phyloP scores from a whole-genome alignment of 1,140 invertebrate genomes.

The Zaprionus camerounensis region DNA sequence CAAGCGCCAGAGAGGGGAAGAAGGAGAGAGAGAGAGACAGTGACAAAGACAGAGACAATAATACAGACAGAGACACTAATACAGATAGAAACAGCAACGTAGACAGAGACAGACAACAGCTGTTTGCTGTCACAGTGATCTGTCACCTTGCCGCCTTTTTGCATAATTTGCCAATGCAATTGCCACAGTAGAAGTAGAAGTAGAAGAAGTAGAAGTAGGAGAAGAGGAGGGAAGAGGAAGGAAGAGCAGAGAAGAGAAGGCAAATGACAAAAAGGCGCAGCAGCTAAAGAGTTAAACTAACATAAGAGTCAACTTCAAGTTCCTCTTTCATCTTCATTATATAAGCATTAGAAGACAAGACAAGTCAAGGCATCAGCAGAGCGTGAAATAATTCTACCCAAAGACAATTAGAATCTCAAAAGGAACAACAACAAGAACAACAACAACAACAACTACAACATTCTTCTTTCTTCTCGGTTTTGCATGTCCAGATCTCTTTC shows the following conservation, averaged over 20 bases:
- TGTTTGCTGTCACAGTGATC: constrained; percentile 75
- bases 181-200: neutral
- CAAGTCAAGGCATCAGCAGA: constrained; percentile 43
- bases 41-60: neutral
- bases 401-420: constrained; percentile 48
- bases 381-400: constrained; percentile 62
- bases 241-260: neutral
- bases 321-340: constrained; percentile 42
- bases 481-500: constrained; percentile 43
- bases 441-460: neutral
- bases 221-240: neutral
- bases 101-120: constrained; percentile 56
- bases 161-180: constrained; percentile 49
- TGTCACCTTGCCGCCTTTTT: constrained; percentile 51
- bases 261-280: neutral
- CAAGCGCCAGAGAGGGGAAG: neutral
- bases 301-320: constrained; percentile 25
- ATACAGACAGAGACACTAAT: neutral
- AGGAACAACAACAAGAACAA: constrained; percentile 1
- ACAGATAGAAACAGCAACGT: neutral
- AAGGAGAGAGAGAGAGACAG: constrained; percentile 13
- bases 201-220: neutral
- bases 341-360: constrained; percentile 35
- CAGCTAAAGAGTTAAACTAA: constrained; percentile 12
- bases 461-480: constrained; percentile 33